phyloP scores from a whole-genome alignment of 2,888 invertebrate genomes.

The Tanytarsus gracilentus region DNA sequence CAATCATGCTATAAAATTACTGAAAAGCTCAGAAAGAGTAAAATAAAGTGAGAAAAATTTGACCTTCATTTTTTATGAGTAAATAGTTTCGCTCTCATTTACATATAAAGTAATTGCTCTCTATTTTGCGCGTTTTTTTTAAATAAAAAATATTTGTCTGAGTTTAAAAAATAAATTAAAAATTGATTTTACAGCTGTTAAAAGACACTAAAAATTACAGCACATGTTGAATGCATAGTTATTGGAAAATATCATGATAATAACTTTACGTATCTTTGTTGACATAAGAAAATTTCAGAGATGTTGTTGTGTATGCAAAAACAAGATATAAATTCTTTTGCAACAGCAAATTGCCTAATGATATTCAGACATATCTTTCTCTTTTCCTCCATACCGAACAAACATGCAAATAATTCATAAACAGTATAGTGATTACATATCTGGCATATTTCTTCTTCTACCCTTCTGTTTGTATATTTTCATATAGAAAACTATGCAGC shows the following conservation, averaged over 20 bases:
- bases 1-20: slow-evolving; percentile 31
- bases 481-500: not conserved
- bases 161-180: too few species aligned
- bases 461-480: not conserved
- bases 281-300: not conserved
- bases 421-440: slow-evolving; percentile 27
- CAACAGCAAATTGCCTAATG: slow-evolving; percentile 19
- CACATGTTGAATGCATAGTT: too few species aligned
- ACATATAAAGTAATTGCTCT: too few species aligned
- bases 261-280: not conserved
- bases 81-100: too few species aligned
- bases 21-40: not conserved
- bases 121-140: too few species aligned
- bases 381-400: not conserved
- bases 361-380: slow-evolving; percentile 20
- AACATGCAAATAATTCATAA: slow-evolving; percentile 27
- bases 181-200: too few species aligned
- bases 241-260: not conserved
- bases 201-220: too few species aligned
- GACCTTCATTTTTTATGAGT: too few species aligned
- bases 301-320: too few species aligned
- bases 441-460: slow-evolving; percentile 26
- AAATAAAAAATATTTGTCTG: too few species aligned
- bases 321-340: not conserved
- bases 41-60: not conserved